Conservation (phyloP, 2,113 vertebrate genomes). For the Cyphomyrus discorhynchus region DNA sequence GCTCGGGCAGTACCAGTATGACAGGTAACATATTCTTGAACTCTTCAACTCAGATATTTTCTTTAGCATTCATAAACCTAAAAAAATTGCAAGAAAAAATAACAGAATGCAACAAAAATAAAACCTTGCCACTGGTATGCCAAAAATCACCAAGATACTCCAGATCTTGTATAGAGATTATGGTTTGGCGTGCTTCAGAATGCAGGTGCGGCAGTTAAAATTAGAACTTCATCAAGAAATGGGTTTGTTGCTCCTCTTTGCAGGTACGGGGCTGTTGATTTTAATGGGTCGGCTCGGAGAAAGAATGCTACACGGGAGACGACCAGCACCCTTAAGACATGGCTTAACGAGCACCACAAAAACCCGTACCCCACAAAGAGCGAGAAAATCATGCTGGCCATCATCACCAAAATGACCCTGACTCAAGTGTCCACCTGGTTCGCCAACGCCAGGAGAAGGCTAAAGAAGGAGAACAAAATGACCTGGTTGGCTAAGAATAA, state of each 20-base stretch:
- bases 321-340: constrained; percentile 92
- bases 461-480: constrained; percentile 99
- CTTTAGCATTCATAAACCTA: background rate
- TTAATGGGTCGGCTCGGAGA: constrained; percentile 73
- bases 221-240: background rate
- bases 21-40: constrained; percentile 62
- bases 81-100: background rate
- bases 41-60: background rate
- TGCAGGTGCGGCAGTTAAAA: background rate
- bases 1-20: constrained; percentile 90
- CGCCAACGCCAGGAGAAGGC: constrained; percentile 82
- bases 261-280: constrained; percentile 85
- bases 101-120: background rate
- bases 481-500: constrained; percentile 96
- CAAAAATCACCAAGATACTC: background rate
- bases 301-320: constrained; percentile 94
- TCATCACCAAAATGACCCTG: constrained; percentile 99
- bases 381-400: constrained; percentile 98
- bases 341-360: constrained; percentile 93
- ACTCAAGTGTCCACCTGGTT: constrained; percentile 99
- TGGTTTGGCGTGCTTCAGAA: background rate
- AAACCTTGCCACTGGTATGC: background rate
- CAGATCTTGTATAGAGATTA: background rate
- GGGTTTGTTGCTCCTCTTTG: background rate
- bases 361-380: constrained; percentile 98